These are phyloP conservation scores for Chymomyza amoena DNA, from an alignment of 2,888 invertebrate genomes.

Conservation along the genomic window DNA sequence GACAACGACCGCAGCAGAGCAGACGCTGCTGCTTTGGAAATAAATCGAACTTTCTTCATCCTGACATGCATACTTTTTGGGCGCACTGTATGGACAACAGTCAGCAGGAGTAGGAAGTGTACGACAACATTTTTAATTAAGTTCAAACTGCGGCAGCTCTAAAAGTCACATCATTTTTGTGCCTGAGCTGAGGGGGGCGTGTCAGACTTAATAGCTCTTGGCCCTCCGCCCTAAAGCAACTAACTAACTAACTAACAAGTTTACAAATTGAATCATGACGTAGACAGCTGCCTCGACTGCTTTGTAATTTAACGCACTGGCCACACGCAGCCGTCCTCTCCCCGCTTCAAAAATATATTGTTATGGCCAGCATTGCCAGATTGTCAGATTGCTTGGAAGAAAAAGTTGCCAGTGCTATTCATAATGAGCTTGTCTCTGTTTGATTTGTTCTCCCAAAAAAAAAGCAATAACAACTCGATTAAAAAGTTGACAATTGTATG, in stretches of 20 bases:
- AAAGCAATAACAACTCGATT: conserved; percentile 30
- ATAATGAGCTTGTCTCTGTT: neutral
- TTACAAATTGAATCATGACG: conserved; percentile 63
- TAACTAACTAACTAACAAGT: conserved; percentile 47
- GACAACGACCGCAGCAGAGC: conserved; percentile 66
- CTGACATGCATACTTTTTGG: neutral
- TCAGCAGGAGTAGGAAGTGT: neutral
- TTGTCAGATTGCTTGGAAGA: neutral
- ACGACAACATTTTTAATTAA: conserved; percentile 68
- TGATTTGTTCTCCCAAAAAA: neutral
- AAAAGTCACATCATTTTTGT: conserved; percentile 66
- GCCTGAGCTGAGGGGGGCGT: neutral
- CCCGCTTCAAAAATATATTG: neutral
- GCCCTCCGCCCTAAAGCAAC: neutral
- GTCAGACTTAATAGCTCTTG: neutral
- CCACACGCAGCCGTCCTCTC: neutral
- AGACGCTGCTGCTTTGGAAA: conserved; percentile 44
- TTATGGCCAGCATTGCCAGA: neutral
- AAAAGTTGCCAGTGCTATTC: neutral
- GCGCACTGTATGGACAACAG: neutral
- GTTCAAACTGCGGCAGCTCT: conserved; percentile 62
- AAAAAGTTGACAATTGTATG: conserved; percentile 58
- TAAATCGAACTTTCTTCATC: conserved; percentile 62
- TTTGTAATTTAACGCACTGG: conserved; percentile 48
- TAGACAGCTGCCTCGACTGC: conserved; percentile 23